Percentiles rank a stretch among this genome's conserved stretches.
phyloP scores from a whole-genome alignment of 2,113 vertebrate species.

The Siniperca knerii region DNA sequence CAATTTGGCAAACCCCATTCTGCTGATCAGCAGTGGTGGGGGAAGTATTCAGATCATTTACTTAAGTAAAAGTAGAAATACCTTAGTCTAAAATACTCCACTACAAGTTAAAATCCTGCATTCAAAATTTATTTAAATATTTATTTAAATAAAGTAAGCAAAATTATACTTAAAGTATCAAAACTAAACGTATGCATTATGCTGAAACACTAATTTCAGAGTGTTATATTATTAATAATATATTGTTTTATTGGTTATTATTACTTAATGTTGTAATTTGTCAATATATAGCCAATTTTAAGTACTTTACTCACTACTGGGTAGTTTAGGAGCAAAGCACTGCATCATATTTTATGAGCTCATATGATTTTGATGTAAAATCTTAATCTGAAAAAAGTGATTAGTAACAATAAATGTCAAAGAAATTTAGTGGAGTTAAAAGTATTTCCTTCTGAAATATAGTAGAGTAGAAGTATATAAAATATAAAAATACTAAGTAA shows the following conservation, averaged over 20 bases:
- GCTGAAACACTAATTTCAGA: neutral
- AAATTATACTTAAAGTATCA: neutral
- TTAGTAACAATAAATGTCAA: too few species aligned
- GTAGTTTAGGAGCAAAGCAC: neutral
- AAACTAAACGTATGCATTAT: neutral
- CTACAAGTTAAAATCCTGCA: neutral
- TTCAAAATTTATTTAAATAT: neutral
- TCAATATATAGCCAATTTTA: neutral
- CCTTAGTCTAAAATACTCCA: neutral
- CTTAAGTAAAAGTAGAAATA: neutral
- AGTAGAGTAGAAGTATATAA: neutral
- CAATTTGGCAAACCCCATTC: neutral
- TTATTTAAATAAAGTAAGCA: neutral
- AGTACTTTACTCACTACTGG: neutral
- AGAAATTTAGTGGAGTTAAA: neutral
- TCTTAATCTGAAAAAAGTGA: too few species aligned
- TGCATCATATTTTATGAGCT: neutral
- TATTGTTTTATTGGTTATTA: neutral
- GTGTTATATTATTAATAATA: neutral
- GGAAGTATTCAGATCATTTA: neutral
- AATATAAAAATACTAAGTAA: neutral
- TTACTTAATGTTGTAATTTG: neutral
- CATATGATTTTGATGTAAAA: too few species aligned
- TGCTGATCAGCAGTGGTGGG: too few species aligned
- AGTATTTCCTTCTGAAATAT: neutral